Conservation (phyloP, 2,113 vertebrate genomes). For the Antigone vipio region DNA sequence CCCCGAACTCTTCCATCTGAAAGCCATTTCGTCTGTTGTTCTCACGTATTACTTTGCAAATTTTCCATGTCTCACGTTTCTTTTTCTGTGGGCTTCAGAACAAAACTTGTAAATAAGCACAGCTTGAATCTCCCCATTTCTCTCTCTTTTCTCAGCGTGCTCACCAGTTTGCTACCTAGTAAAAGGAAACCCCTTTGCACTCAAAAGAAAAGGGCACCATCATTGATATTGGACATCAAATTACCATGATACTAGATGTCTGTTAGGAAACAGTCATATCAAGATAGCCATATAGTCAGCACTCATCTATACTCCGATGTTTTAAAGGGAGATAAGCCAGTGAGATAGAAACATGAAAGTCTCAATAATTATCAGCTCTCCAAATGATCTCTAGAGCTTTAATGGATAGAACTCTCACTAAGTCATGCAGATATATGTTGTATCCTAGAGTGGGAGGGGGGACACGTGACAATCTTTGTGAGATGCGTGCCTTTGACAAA, state of each 20-base stretch:
- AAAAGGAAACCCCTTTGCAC: background rate
- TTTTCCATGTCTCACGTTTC: background rate
- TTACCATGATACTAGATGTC: background rate
- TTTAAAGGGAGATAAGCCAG: background rate
- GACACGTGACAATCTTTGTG: background rate
- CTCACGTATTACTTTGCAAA: background rate
- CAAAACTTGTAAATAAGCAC: fast-evolving
- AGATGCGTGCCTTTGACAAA: background rate
- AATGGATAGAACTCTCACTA: background rate
- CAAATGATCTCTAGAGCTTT: background rate
- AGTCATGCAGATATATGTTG: background rate
- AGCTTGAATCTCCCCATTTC: background rate
- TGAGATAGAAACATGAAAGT: background rate
- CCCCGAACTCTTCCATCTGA: background rate
- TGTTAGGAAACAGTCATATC: background rate
- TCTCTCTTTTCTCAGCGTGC: background rate
- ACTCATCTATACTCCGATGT: background rate
- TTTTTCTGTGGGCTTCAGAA: background rate
- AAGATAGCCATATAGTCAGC: background rate
- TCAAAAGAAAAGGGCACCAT: background rate
- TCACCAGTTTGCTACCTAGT: background rate
- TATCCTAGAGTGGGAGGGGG: background rate
- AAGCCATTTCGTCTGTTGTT: background rate
- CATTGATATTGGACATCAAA: background rate
- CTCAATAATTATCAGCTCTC: background rate